A percentile compares a stretch with the other conserved stretches of the same genome.
Conservation (phyloP, 2,888 invertebrate genomes). For the Notodonta dromedarius region DNA sequence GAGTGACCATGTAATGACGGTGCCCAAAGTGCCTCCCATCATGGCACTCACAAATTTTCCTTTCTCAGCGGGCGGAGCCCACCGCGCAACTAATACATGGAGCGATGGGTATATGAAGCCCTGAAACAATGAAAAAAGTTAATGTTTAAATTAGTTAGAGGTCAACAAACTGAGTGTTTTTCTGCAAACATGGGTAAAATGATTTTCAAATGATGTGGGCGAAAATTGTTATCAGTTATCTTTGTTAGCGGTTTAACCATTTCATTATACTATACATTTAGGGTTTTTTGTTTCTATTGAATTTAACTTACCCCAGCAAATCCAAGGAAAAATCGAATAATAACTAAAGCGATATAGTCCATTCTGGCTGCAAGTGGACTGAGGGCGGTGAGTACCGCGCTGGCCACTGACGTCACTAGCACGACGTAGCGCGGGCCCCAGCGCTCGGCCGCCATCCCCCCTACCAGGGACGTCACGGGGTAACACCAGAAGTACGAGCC, state of each 20-base stretch:
- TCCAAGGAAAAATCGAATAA: slow-evolving; percentile 85
- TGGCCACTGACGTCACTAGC: slow-evolving; percentile 76
- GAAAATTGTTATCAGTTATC: no score
- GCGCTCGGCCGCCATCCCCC: slow-evolving; percentile 87
- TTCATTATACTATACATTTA: no score
- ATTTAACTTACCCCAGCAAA: slow-evolving; percentile 83
- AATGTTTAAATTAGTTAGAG: no score
- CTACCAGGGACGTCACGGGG: slow-evolving; percentile 86
- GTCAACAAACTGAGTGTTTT: no score
- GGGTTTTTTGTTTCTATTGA: no score
- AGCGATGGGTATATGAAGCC: slow-evolving; percentile 86
- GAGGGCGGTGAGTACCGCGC: slow-evolving; percentile 83
- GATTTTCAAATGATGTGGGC: no score
- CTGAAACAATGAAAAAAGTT: slow-evolving; percentile 42
- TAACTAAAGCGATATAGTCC: slow-evolving; percentile 83
- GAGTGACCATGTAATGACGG: slow-evolving; percentile 88
- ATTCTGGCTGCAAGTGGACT: slow-evolving; percentile 85
- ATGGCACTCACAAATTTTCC: slow-evolving; percentile 89
- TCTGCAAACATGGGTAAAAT: no score
- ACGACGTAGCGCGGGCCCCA: slow-evolving; percentile 86
- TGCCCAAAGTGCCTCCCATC: slow-evolving; percentile 89
- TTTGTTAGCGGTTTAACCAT: no score
- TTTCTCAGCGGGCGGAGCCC: slow-evolving; percentile 90
- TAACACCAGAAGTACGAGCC: slow-evolving; percentile 90
- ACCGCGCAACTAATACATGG: slow-evolving; percentile 87